phyloP scores from a whole-genome alignment of 2,888 invertebrate genomes.

The Eumerus sabulonum region DNA sequence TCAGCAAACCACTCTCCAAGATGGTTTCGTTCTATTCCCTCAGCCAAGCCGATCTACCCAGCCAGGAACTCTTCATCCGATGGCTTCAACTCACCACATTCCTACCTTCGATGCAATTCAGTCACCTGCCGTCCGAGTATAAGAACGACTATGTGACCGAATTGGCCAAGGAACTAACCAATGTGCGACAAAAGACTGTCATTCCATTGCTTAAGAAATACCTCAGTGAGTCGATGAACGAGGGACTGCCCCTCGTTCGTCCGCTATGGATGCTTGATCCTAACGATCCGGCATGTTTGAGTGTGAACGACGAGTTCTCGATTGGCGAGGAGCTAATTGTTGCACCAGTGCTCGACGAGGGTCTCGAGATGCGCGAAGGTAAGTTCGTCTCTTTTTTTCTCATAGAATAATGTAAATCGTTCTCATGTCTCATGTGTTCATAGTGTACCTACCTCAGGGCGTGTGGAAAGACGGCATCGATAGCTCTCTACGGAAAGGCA shows the following conservation, averaged over 20 bases:
- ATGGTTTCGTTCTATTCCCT: slow-evolving; percentile 80
- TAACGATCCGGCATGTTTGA: slow-evolving; percentile 87
- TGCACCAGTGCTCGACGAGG: slow-evolving; percentile 89
- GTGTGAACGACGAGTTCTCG: slow-evolving; percentile 91
- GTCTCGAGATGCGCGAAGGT: slow-evolving; percentile 86
- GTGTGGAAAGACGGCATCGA: slow-evolving; percentile 96
- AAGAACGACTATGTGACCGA: slow-evolving; percentile 88
- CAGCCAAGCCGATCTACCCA: slow-evolving; percentile 83
- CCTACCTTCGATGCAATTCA: slow-evolving; percentile 94
- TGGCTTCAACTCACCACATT: slow-evolving; percentile 96
- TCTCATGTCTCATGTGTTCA: slow-evolving; percentile 60
- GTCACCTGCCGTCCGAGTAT: slow-evolving; percentile 93
- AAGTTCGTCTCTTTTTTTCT: slow-evolving; percentile 6
- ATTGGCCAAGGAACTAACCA: slow-evolving; percentile 87
- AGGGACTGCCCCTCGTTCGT: slow-evolving; percentile 90
- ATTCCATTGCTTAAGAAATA: slow-evolving; percentile 88
- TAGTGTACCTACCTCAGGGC: slow-evolving; percentile 93
- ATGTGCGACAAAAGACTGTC: slow-evolving; percentile 87
- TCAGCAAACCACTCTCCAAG: slow-evolving; percentile 79
- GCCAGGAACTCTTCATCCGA: slow-evolving; percentile 90
- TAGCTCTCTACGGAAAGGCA: slow-evolving; percentile 90
- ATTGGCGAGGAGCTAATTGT: slow-evolving; percentile 94
- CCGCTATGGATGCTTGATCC: slow-evolving; percentile 95
- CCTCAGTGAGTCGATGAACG: slow-evolving; percentile 88
- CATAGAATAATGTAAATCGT: too few relatives aligned